phyloP scores from a whole-genome alignment of 2,797 vertebrate species.

The Aeoliscus strigatus region DNA sequence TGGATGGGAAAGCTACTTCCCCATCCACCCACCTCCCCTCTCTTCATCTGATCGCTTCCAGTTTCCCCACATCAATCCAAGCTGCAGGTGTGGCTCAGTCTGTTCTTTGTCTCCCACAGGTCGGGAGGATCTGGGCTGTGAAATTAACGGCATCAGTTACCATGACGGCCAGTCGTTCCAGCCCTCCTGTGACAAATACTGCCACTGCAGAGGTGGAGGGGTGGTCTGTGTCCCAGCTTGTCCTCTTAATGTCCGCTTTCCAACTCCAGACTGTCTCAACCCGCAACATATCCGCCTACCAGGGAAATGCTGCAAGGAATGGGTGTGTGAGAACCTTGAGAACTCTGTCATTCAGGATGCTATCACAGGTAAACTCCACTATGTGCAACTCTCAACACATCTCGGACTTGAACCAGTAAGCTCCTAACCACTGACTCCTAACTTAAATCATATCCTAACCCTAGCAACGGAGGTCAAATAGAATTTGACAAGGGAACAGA shows the following conservation, averaged over 20 bases:
- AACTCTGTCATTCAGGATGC: conserved; percentile 65
- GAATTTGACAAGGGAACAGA: too few species aligned
- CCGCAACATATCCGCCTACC: conserved; percentile 78
- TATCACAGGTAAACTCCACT: conserved; percentile 67
- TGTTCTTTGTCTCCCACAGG: conserved; percentile 63
- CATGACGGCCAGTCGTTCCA: conserved; percentile 86
- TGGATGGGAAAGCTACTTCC: conserved; percentile 24
- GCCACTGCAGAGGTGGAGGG: conserved; percentile 82
- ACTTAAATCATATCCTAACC: too few species aligned
- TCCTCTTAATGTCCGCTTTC: conserved; percentile 74
- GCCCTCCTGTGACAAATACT: conserved; percentile 83
- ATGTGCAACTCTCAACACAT: too few species aligned
- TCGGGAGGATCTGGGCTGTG: conserved; percentile 77
- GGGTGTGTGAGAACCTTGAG: conserved; percentile 83
- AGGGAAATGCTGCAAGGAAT: conserved; percentile 90
- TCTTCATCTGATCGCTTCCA: conserved; percentile 26
- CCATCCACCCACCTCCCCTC: conserved; percentile 15
- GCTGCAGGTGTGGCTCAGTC: conserved; percentile 3
- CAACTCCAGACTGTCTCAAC: conserved; percentile 82
- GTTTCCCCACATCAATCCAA: conserved; percentile 20
- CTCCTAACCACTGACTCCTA: too few species aligned
- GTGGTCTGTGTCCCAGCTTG: conserved; percentile 84
- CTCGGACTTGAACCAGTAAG: too few species aligned
- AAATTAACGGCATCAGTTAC: conserved; percentile 81
- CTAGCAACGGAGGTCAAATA: too few species aligned